Percentiles rank a stretch among this genome's conserved stretches.
These are phyloP conservation scores for Aradophagus sp. DNA, from an alignment of 1,140 invertebrate genomes.

Conservation along the genomic window DNA sequence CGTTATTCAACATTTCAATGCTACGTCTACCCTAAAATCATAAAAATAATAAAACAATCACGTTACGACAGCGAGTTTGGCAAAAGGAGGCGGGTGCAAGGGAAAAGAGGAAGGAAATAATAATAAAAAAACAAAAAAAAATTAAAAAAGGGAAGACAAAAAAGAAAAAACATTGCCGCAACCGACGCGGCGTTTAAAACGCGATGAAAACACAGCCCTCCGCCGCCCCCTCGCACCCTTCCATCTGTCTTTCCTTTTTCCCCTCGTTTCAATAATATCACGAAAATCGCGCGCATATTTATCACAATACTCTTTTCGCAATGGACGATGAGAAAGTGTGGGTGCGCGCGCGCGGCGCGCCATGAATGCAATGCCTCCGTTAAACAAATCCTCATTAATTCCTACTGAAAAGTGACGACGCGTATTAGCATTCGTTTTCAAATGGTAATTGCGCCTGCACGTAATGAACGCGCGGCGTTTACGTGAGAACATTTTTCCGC, in stretches of 20 bases:
- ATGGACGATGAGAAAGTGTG: slow-evolving; percentile 45
- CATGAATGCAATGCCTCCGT: slow-evolving; percentile 19
- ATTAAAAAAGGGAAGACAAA: no score
- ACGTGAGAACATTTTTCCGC: slow-evolving; percentile 55
- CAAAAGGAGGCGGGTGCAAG: no score
- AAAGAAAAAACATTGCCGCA: slow-evolving; percentile 14
- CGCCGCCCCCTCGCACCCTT: no score
- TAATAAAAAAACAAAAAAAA: no score
- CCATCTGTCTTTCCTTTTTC: no score
- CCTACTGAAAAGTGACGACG: slow-evolving; percentile 54
- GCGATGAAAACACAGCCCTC: slow-evolving; percentile 23
- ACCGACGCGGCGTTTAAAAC: slow-evolving; percentile 1
- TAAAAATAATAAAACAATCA: slow-evolving; percentile 25
- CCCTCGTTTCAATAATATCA: slow-evolving; percentile 19
- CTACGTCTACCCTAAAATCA: slow-evolving; percentile 7
- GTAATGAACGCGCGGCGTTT: slow-evolving; percentile 43
- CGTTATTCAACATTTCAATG: background rate
- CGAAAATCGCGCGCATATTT: slow-evolving; percentile 44
- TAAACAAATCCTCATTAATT: slow-evolving; percentile 55
- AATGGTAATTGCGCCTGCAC: slow-evolving; percentile 52
- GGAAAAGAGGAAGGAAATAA: no score
- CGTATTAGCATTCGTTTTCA: slow-evolving; percentile 58
- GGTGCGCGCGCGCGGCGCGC: slow-evolving; percentile 1
- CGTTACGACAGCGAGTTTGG: slow-evolving; percentile 8
- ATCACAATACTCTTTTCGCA: slow-evolving; percentile 49